phyloP scores from a whole-genome alignment of 1,140 invertebrate species.

The Drosophila virilis region DNA sequence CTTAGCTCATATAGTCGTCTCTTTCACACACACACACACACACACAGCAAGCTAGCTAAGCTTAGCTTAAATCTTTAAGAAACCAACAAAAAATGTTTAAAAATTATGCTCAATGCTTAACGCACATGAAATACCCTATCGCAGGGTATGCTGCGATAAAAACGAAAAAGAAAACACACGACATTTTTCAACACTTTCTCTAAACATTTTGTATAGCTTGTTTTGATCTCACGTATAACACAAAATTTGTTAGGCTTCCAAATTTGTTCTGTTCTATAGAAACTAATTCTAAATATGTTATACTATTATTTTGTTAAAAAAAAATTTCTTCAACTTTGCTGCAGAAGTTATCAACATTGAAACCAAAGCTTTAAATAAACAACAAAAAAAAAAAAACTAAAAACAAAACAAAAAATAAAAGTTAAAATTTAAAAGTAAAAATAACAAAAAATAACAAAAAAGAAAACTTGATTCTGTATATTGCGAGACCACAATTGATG shows the following conservation, averaged over 20 bases:
- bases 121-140: slow-evolving; percentile 31
- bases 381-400: slow-evolving; percentile 15
- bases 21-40: slow-evolving; percentile 48
- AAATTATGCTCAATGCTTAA: slow-evolving; percentile 40
- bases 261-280: slow-evolving; percentile 31
- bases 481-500: slow-evolving; percentile 61
- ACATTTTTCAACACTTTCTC: slow-evolving; percentile 27
- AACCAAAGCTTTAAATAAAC: slow-evolving; percentile 76
- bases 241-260: slow-evolving; percentile 57
- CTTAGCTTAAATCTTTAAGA: slow-evolving; percentile 22
- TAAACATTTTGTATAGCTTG: slow-evolving; percentile 48
- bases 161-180: slow-evolving; percentile 3
- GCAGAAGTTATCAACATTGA: slow-evolving; percentile 73
- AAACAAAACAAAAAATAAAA: slow-evolving; percentile 15
- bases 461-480: slow-evolving; percentile 42
- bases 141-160: slow-evolving; percentile 6
- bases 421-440: slow-evolving; percentile 2
- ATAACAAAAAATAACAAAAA: slow-evolving; percentile 29
- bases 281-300: slow-evolving; percentile 7
- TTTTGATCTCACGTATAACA: slow-evolving; percentile 73
- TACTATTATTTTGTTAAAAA: slow-evolving; percentile 15
- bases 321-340: slow-evolving; percentile 57
- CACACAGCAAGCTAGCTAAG: slow-evolving; percentile 15
- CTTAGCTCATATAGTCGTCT: slow-evolving; percentile 47
- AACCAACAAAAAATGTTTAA: slow-evolving; percentile 5